phyloP scores from a whole-genome alignment of 2,888 invertebrate species.

The Thalpophila matura region DNA sequence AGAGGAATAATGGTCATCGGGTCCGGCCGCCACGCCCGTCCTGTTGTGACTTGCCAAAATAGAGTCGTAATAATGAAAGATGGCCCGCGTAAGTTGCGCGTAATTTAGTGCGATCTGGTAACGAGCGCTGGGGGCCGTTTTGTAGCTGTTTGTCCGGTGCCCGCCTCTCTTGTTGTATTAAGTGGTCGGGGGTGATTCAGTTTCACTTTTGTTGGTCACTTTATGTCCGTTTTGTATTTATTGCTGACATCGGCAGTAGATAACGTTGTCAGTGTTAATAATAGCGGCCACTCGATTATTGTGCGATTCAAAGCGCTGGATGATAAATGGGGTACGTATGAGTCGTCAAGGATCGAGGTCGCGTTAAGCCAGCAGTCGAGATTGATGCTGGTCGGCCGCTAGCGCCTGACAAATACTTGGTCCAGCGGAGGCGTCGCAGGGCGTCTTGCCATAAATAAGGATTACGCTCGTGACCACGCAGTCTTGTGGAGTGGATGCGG shows the following conservation, averaged over 20 bases:
- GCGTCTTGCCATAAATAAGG: slow-evolving; percentile 91
- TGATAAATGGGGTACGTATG: slow-evolving; percentile 69
- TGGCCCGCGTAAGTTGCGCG: slow-evolving; percentile 85
- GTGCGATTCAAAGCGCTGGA: slow-evolving; percentile 63
- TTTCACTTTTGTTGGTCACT: slow-evolving; percentile 87
- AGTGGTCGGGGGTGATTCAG: slow-evolving; percentile 80
- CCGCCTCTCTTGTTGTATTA: slow-evolving; percentile 76
- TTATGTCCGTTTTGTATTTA: slow-evolving; percentile 80
- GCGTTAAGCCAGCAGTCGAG: slow-evolving; percentile 80
- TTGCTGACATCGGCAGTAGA: slow-evolving; percentile 76
- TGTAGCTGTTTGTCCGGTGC: slow-evolving; percentile 79
- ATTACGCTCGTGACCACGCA: slow-evolving; percentile 87
- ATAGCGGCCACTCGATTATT: slow-evolving; percentile 71
- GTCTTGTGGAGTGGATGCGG: slow-evolving; percentile 84
- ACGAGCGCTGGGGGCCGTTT: slow-evolving; percentile 77
- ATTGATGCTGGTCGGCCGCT: slow-evolving; percentile 83
- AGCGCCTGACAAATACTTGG: slow-evolving; percentile 87
- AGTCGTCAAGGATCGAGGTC: slow-evolving; percentile 72
- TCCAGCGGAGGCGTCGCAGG: slow-evolving; percentile 84
- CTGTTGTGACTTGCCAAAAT: slow-evolving; percentile 89
- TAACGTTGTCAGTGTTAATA: slow-evolving; percentile 77
- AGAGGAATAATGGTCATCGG: slow-evolving; percentile 82
- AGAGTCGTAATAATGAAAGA: slow-evolving; percentile 89
- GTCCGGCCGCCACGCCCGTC: slow-evolving; percentile 84
- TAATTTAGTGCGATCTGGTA: slow-evolving; percentile 86